Conservation (phyloP, 2,797 vertebrate species). For the Siniperca undulata region DNA sequence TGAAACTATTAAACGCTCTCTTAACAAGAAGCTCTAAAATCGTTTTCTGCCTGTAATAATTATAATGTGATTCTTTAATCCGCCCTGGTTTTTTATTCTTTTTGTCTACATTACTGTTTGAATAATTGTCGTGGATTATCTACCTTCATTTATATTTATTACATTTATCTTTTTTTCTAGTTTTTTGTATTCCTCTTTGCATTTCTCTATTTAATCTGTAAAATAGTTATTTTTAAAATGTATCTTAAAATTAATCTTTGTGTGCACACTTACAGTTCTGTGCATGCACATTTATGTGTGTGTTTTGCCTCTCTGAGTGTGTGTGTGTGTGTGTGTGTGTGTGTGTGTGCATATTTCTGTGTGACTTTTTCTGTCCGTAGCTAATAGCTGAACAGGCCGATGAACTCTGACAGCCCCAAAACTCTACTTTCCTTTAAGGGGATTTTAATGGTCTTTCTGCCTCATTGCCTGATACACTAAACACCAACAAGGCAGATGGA, state of each 20-base stretch:
- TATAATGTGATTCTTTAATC: too few species aligned
- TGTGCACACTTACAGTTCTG: neutral
- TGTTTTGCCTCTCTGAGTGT: neutral
- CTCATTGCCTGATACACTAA: conserved; percentile 26
- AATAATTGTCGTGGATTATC: neutral
- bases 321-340: neutral
- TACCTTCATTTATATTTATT: too few species aligned
- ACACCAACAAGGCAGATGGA: neutral
- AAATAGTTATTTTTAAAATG: too few species aligned
- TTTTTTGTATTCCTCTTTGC: too few species aligned
- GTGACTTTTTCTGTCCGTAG: neutral
- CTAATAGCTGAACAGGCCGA: conserved; percentile 3
- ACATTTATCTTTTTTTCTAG: too few species aligned
- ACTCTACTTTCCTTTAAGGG: neutral
- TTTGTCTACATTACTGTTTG: neutral
- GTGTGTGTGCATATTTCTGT: neutral
- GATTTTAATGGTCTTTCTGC: conserved; percentile 40
- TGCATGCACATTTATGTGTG: neutral
- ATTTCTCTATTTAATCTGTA: neutral
- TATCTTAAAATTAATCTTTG: neutral
- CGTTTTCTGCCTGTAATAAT: too few species aligned
- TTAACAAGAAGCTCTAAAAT: too few species aligned
- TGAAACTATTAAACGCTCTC: too few species aligned
- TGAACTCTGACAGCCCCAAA: conserved; percentile 12
- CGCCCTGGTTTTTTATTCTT: too few species aligned